Evolutionary conservation across 2,888 invertebrate genomes (phyloP).

Genomic region (Noctua janthe): DNA sequence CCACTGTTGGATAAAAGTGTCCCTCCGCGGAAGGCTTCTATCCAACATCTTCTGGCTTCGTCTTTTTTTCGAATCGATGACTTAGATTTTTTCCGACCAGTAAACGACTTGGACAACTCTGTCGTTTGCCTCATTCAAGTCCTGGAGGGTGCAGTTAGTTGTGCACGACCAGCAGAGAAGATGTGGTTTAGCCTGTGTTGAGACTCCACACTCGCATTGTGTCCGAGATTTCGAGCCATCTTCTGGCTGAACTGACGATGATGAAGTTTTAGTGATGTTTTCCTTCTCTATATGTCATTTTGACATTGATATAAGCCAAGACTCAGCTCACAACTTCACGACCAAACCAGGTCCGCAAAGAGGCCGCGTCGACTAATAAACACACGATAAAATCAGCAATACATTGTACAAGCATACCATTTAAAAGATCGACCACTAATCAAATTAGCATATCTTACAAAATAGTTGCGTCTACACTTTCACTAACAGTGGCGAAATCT

Average conservation of each 20-base stretch:
- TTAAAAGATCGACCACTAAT: slow-evolving; percentile 37
- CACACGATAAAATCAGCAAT: background rate
- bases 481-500: slow-evolving; percentile 37
- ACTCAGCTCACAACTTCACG: background rate
- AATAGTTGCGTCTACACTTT: slow-evolving; percentile 35
- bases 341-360: background rate
- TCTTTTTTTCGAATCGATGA: too few species aligned
- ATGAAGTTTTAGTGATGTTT: background rate
- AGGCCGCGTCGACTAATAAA: background rate
- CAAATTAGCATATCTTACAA: slow-evolving; percentile 38
- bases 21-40: too few species aligned
- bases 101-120: too few species aligned
- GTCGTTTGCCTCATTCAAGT: too few species aligned
- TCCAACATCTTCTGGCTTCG: background rate
- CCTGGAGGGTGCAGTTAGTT: too few species aligned
- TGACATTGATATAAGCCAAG: background rate
- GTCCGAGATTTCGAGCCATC: too few species aligned
- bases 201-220: too few species aligned
- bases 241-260: background rate
- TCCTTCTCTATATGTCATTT: background rate
- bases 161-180: too few species aligned
- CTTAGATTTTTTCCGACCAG: too few species aligned
- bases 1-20: background rate
- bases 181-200: too few species aligned
- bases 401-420: background rate